Base-by-base conservation (phyloP, 2,797 vertebrate genomes). In the Chrosomus eos region DNA sequence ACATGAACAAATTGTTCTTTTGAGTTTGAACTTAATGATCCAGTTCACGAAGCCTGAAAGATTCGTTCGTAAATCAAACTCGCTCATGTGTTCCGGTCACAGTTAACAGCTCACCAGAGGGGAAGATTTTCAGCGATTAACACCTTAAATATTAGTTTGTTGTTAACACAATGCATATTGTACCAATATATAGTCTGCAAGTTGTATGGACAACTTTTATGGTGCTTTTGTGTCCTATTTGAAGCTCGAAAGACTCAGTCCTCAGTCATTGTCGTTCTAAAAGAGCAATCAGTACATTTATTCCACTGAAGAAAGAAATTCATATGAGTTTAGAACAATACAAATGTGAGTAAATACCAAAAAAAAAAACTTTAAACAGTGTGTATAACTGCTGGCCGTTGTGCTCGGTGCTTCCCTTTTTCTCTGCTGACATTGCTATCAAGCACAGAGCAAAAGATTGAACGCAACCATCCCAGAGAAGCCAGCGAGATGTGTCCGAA, bases 401-500 rank as follows among this genome's bases (percentile, higher is more conserved):
- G 70, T 74, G 58, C 76, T 75, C n/a, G 6, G 51, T 28, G 67
- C 80, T 38, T 81, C n/a, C 9, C 8, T 80, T 55, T 77, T 13
- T 68, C 64, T 68, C 48, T 70, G 38, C 64, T 81, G 66, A 55
- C 67, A 66, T 66, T 74, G 71, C 71, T 51, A 66, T 81, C 26
- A 68, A 81, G 45, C 13, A 31, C 78, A 80, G 45, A 80, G 68
- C 89, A 90, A 85, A 80, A 66, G 87, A 87, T 89, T 85, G 82
- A 89, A 91, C 89, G 84, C 83, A 83, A 91, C 90, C 90, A 38
- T 90, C 91, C 88, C 73, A 89, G 88, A 88, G 81, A 84, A 76
- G 81, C 84, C 80, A 89, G 81, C 92, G 91, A 92, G 91, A 94
- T 92, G 90, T 88, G 84, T 89, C 93, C 92, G 55, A 86, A 84